phyloP scores from a whole-genome alignment of 2,113 vertebrate genomes.

The Solenodon paradoxus region DNA sequence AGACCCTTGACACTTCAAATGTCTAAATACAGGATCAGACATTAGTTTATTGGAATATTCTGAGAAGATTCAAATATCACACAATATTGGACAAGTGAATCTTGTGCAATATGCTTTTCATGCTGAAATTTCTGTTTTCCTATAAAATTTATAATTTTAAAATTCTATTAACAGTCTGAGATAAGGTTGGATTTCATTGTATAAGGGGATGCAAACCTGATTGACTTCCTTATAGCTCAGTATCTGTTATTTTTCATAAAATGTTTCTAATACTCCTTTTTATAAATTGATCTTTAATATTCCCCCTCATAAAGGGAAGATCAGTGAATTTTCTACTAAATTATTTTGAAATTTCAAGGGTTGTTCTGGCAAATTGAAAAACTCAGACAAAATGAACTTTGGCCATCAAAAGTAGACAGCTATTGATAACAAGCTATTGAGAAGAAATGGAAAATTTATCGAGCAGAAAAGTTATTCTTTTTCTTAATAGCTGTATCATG shows the following conservation, averaged over 20 bases:
- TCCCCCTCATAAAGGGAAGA: background rate
- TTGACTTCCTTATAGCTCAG: background rate
- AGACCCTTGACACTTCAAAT: background rate
- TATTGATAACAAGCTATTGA: background rate
- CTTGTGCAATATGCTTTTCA: background rate
- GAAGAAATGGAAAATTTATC: slow-evolving; percentile 5
- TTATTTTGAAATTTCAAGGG: background rate
- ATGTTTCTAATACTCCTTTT: background rate
- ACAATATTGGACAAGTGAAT: background rate
- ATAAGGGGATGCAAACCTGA: background rate
- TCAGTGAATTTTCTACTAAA: slow-evolving; percentile 1
- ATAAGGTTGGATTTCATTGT: background rate
- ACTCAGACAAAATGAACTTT: background rate
- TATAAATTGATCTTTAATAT: background rate
- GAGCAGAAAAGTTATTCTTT: background rate
- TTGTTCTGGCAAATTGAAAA: background rate
- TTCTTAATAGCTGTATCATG: background rate
- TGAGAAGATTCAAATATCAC: background rate
- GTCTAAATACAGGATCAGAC: background rate
- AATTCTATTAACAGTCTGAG: background rate
- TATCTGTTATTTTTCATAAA: background rate
- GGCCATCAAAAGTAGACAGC: background rate
- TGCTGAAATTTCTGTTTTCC: background rate
- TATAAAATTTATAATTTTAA: background rate
- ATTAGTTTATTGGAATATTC: background rate